Conservation (phyloP, 2,797 vertebrate species). For the Gymnothorax javanicus region DNA sequence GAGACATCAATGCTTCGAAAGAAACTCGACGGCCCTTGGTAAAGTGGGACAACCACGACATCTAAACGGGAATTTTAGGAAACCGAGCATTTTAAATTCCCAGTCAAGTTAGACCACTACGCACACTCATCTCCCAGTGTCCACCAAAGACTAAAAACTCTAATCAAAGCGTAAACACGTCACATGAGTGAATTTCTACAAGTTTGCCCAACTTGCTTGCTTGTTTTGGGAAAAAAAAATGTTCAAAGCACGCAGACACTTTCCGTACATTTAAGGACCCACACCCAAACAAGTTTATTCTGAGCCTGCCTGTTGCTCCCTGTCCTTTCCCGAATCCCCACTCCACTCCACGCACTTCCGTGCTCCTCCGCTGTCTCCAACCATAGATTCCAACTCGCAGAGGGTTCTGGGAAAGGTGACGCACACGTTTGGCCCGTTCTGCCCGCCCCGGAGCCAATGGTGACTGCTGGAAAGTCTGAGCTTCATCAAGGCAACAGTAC, state of each 20-base stretch:
- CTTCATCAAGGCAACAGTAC: not conserved
- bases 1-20: slow-evolving; percentile 55
- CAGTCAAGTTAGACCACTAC: slow-evolving; percentile 35
- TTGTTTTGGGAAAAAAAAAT: not conserved
- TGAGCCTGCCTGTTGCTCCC: slow-evolving; percentile 40
- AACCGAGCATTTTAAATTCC: slow-evolving; percentile 53
- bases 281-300: slow-evolving; percentile 32
- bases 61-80: slow-evolving; percentile 40
- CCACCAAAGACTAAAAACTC: slow-evolving; percentile 17
- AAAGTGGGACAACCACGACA: slow-evolving; percentile 41
- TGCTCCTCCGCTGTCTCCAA: slow-evolving; percentile 14
- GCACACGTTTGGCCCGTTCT: not conserved
- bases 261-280: not conserved
- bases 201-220: slow-evolving; percentile 11
- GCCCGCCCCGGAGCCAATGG: slow-evolving; percentile 3
- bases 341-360: slow-evolving; percentile 24
- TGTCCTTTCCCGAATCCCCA: slow-evolving; percentile 29
- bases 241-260: not conserved
- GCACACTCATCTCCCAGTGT: not conserved
- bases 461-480: not conserved
- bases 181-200: not conserved
- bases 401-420: slow-evolving; percentile 48
- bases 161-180: slow-evolving; percentile 15
- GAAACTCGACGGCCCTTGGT: slow-evolving; percentile 49
- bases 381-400: slow-evolving; percentile 20